Conservation (phyloP, 2,113 vertebrate genomes). For the Marcusenius ussheri region DNA sequence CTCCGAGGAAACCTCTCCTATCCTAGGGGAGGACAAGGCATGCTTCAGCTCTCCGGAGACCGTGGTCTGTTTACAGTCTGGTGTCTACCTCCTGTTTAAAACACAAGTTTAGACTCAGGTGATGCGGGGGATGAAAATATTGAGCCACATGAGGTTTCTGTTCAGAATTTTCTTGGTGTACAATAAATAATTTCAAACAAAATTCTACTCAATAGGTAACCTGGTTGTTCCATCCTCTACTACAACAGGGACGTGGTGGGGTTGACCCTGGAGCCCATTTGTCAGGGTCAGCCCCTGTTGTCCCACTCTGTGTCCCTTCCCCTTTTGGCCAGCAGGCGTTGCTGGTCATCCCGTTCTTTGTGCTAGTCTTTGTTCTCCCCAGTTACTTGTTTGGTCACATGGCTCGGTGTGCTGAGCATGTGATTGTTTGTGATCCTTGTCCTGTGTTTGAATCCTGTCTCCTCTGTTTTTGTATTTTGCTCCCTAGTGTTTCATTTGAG, state of each 20-base stretch:
- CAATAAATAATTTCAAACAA: background rate
- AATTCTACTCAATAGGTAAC: background rate
- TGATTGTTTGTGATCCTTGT: too few species aligned
- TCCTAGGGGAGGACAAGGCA: slow-evolving; percentile 11
- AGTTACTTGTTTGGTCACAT: too few species aligned
- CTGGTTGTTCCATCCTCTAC: background rate
- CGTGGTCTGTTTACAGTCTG: slow-evolving; percentile 25
- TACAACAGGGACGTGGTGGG: background rate
- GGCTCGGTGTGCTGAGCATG: too few species aligned
- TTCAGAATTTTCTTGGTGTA: background rate
- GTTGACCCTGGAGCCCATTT: too few species aligned
- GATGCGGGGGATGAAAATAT: background rate
- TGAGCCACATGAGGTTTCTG: background rate
- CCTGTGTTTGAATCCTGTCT: too few species aligned
- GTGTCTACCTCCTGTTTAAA: background rate
- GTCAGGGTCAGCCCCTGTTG: too few species aligned
- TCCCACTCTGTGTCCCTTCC: too few species aligned
- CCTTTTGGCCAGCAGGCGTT: too few species aligned
- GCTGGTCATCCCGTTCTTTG: too few species aligned
- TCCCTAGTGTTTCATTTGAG: too few species aligned
- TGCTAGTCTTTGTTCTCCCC: too few species aligned
- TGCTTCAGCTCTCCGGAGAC: background rate
- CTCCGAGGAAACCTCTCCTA: slow-evolving; percentile 27
- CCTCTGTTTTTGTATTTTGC: too few species aligned
- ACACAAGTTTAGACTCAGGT: background rate